Conservation (phyloP, 2,113 vertebrate genomes). For the Amblyornis subalaris region DNA sequence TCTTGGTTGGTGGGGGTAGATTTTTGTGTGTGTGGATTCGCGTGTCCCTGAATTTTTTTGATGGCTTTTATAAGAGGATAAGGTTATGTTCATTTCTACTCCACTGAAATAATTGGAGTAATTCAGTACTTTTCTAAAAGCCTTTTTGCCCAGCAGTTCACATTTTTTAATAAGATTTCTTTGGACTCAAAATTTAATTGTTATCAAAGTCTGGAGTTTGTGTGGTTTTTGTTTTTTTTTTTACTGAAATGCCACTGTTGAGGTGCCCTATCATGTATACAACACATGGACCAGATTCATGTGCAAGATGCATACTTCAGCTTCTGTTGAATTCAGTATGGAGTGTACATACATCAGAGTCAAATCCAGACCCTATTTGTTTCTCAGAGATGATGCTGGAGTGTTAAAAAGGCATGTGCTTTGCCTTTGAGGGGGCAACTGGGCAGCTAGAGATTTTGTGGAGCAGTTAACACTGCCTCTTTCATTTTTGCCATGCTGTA, state of each 20-base stretch:
- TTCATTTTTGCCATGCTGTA: conserved; percentile 53
- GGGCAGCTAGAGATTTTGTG: conserved; percentile 42
- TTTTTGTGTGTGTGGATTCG: background rate
- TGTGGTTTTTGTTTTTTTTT: background rate
- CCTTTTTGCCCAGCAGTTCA: background rate
- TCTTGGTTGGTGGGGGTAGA: background rate
- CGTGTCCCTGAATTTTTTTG: background rate
- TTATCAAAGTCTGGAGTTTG: background rate
- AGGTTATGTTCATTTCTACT: background rate
- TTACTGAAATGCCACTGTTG: background rate
- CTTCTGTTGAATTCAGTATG: background rate
- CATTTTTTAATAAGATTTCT: background rate
- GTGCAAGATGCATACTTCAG: background rate
- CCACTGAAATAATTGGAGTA: background rate
- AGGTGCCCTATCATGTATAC: background rate
- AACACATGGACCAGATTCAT: background rate
- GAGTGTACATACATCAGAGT: background rate
- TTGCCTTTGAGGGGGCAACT: conserved; percentile 39
- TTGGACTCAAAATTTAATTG: background rate
- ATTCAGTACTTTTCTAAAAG: background rate
- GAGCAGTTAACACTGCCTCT: conserved; percentile 52
- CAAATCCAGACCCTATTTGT: background rate
- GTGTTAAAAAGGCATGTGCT: conserved; percentile 3
- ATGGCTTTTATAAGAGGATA: background rate
- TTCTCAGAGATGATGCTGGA: background rate